These are phyloP conservation scores for Drosophila nigromelanica DNA, from an alignment of 1,140 invertebrate genomes.

Conservation along the genomic window DNA sequence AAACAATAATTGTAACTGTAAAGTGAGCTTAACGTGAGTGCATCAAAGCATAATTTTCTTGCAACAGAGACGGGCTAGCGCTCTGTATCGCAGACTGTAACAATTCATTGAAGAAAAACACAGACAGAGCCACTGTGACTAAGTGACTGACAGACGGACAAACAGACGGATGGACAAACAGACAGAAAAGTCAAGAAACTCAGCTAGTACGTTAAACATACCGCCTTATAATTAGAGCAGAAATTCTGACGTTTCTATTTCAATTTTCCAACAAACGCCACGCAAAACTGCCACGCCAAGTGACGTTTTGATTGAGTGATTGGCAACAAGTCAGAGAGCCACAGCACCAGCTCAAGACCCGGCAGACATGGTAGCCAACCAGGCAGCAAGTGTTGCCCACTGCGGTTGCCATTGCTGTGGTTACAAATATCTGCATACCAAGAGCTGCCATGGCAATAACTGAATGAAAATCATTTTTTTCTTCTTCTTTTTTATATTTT, in stretches of 20 bases:
- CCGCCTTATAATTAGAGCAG: constrained; percentile 84
- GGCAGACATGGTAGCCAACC: constrained; percentile 63
- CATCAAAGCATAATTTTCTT: constrained; percentile 83
- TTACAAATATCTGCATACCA: constrained; percentile 82
- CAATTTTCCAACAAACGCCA: constrained; percentile 81
- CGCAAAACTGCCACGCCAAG: constrained; percentile 82
- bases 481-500: neutral
- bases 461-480: constrained; percentile 74
- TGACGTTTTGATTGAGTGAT: constrained; percentile 84
- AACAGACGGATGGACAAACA: constrained; percentile 42
- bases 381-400: constrained; percentile 80
- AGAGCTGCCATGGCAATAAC: constrained; percentile 55
- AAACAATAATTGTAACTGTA: constrained; percentile 83
- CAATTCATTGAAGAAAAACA: constrained; percentile 56
- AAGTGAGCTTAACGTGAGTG: constrained; percentile 82
- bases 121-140: constrained; percentile 45
- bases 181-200: constrained; percentile 75
- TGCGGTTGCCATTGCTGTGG: constrained; percentile 58
- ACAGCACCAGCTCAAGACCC: constrained; percentile 8
- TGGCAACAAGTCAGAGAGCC: constrained; percentile 76
- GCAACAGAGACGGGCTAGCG: constrained; percentile 61
- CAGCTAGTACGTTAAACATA: constrained; percentile 74
- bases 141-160: constrained; percentile 31
- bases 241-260: constrained; percentile 84
- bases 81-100: constrained; percentile 56